Base-by-base conservation (phyloP, 1,140 invertebrate species). In the Bombus difficillimus region DNA sequence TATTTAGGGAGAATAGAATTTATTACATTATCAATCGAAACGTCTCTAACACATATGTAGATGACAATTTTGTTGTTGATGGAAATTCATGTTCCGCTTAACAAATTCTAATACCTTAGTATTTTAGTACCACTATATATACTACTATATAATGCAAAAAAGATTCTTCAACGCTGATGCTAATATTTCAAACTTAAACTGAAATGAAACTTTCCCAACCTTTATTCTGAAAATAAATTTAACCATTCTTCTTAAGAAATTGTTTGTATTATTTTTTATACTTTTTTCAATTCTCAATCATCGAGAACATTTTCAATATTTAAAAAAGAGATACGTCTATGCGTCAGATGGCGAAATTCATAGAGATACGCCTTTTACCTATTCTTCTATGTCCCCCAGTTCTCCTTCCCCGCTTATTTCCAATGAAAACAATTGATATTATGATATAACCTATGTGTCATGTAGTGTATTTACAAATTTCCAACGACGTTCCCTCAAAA, bases 371-470 rank as follows among this genome's bases (percentile, higher is more conserved):
- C 3, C 32, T 9, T 10, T 37, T 37, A 37, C 37, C 18, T 37
- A 10, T 69, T 37, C 10, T 39, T 41, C 12, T 5, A 39, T 13
- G 37, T 39, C 2, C 6, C 18, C 8, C 2, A 25, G 22, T 69
- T 37, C 22, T 1, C 22, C 10, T 25, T 69, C 8, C 9, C 22
- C 39, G 28, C 4, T 25, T 72, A 25, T n/a, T 15, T 15, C 2
- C 32, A 13, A 79, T 3, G 34, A 79, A 47, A 82, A 82, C 71
- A 82, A 41, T 1, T 66, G 71, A 82, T 25, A 2, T 43, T 43
- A 28, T 57, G 3, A 72, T 12, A 12, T 85, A 85, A 80, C 83
- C 76, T 59, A 41, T 62, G 13, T 9, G 4, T 8, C 4, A 4
- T 13, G 9, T 59, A 68, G 43, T 57, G 18, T 25, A 34, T n/a